These are phyloP conservation scores for Aphodius granarius DNA, from an alignment of 2,888 invertebrate genomes.

Conservation along the genomic window DNA sequence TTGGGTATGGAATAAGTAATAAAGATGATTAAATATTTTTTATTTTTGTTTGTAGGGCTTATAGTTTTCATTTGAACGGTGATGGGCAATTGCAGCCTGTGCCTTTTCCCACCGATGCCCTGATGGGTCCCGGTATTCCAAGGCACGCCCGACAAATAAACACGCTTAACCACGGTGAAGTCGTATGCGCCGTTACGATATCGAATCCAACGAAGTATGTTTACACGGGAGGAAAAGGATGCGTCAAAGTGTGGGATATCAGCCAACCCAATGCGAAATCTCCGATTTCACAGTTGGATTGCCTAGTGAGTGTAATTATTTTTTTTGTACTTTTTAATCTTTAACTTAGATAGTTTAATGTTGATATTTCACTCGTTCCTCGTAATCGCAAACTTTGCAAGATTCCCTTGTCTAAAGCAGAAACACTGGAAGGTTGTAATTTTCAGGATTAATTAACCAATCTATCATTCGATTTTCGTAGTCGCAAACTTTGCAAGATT, in stretches of 20 bases:
- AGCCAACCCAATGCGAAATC: slow-evolving; percentile 83
- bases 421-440: too few species aligned
- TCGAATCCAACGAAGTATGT: slow-evolving; percentile 91
- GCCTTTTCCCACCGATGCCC: slow-evolving; percentile 92
- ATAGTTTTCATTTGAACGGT: slow-evolving; percentile 91
- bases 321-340: background rate
- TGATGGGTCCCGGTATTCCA: slow-evolving; percentile 91
- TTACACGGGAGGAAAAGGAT: slow-evolving; percentile 95
- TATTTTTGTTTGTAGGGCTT: slow-evolving; percentile 68
- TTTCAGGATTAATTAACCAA: too few species aligned
- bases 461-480: too few species aligned
- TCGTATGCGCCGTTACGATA: slow-evolving; percentile 96
- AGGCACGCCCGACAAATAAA: slow-evolving; percentile 90
- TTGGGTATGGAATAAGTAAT: too few species aligned
- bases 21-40: background rate
- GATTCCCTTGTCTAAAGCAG: too few species aligned
- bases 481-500: too few species aligned
- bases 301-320: slow-evolving; percentile 66
- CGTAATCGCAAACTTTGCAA: too few species aligned
- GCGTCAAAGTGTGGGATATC: slow-evolving; percentile 98
- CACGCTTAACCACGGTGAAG: slow-evolving; percentile 93
- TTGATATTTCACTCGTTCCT: too few species aligned
- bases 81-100: slow-evolving; percentile 91
- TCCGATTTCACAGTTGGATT: slow-evolving; percentile 90
- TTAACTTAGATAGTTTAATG: background rate